phyloP scores from a whole-genome alignment of 2,888 invertebrate genomes.

The Dryobotodes eremita region DNA sequence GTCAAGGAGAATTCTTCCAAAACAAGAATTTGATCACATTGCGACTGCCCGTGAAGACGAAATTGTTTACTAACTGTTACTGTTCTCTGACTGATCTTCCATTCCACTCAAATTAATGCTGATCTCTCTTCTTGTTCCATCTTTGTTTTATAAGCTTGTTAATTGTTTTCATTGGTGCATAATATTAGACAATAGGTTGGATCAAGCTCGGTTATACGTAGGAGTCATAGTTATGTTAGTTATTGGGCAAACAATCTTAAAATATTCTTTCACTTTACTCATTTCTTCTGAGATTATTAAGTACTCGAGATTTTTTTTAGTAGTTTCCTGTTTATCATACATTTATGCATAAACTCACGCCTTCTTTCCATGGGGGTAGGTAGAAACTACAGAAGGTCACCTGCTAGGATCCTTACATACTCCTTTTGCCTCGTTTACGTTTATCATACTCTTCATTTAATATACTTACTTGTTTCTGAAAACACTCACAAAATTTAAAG shows the following conservation, averaged over 20 bases:
- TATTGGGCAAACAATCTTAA: not conserved
- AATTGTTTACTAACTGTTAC: slow-evolving; percentile 33
- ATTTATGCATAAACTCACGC: no score
- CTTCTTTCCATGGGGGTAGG: no score
- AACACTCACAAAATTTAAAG: slow-evolving; percentile 6
- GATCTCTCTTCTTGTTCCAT: slow-evolving; percentile 63
- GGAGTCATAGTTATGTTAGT: slow-evolving; percentile 14
- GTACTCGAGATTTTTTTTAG: slow-evolving; percentile 18
- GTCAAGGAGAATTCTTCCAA: slow-evolving; percentile 92
- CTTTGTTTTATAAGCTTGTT: slow-evolving; percentile 41
- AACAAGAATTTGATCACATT: slow-evolving; percentile 87
- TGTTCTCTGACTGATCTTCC: slow-evolving; percentile 68
- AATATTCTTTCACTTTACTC: slow-evolving; percentile 13
- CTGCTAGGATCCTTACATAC: no score
- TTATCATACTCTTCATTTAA: slow-evolving; percentile 1
- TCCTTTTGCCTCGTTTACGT: no score
- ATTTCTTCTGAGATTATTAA: slow-evolving; percentile 49
- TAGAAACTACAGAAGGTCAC: no score
- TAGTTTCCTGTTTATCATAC: not conserved
- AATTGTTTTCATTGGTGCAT: slow-evolving; percentile 50
- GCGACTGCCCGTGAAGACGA: slow-evolving; percentile 17
- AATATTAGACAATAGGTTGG: slow-evolving; percentile 39
- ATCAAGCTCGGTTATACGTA: slow-evolving; percentile 35
- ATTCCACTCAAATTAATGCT: slow-evolving; percentile 68
- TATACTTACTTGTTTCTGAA: slow-evolving; percentile 8